These are phyloP conservation scores for Phalacrocorax carbo DNA, from an alignment of 2,113 vertebrate genomes.

Conservation along the genomic window DNA sequence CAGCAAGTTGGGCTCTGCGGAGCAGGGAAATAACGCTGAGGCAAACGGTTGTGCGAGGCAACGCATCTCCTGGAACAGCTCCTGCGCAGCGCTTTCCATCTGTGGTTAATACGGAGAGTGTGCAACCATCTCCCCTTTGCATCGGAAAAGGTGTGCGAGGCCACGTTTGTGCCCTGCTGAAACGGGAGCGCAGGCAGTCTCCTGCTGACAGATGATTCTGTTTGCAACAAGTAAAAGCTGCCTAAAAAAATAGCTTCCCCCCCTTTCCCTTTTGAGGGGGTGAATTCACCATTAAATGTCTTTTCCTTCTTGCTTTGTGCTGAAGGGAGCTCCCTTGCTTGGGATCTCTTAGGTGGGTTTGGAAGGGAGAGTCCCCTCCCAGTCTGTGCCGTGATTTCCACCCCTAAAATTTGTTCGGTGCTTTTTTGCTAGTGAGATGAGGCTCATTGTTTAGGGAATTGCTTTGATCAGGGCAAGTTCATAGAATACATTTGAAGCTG, in stretches of 20 bases:
- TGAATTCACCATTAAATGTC: not conserved
- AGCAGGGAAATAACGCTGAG: not conserved
- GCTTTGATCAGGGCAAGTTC: slow-evolving; percentile 56
- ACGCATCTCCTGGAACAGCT: not conserved
- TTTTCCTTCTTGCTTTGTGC: not conserved
- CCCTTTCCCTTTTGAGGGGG: not conserved
- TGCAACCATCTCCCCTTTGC: not conserved
- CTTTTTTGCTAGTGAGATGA: not conserved
- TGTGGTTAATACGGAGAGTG: rapidly evolving
- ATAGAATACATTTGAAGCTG: slow-evolving; percentile 25
- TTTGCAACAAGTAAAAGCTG: not conserved
- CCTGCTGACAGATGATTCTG: not conserved
- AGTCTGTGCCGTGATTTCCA: not conserved
- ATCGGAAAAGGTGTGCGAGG: rapidly evolving
- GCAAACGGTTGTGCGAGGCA: not conserved
- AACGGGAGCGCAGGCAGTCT: not conserved
- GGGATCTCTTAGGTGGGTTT: not conserved
- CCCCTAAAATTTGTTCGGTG: not conserved
- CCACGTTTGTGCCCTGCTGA: not conserved
- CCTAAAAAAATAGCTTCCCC: not conserved
- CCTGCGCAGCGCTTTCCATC: not conserved
- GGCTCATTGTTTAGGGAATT: not conserved
- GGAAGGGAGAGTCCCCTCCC: not conserved
- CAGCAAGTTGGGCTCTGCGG: not conserved
- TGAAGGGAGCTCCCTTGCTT: not conserved